phyloP scores from a whole-genome alignment of 2,888 invertebrate genomes.

The Folsomia manolachei region DNA sequence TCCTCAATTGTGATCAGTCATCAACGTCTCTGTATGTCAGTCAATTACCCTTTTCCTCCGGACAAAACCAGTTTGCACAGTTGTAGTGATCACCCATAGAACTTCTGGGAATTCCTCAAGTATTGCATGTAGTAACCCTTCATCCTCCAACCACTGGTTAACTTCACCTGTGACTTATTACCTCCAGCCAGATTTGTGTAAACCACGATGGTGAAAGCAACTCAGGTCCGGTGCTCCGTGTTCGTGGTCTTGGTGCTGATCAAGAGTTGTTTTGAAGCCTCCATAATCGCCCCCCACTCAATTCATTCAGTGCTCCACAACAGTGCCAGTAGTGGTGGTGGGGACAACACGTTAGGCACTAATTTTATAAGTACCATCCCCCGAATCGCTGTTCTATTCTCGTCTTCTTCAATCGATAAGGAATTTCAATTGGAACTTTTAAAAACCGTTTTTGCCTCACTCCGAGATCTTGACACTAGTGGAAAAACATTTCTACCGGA shows the following conservation, averaged over 20 bases:
- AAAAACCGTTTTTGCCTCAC: slow-evolving; percentile 26
- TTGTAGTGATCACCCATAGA: too few species aligned
- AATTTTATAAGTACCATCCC: background rate
- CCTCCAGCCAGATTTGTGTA: background rate
- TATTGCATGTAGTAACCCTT: too few species aligned
- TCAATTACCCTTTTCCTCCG: background rate
- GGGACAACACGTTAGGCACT: too few species aligned
- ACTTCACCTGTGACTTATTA: background rate
- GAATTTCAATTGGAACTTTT: slow-evolving; percentile 38
- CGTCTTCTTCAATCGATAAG: slow-evolving; percentile 35
- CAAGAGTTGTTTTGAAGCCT: background rate
- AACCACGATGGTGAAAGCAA: background rate
- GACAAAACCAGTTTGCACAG: background rate
- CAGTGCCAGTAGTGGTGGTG: background rate
- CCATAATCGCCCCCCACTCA: too few species aligned
- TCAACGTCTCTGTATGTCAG: background rate
- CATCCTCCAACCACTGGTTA: background rate
- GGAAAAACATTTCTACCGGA: slow-evolving; percentile 19
- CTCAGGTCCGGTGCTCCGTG: background rate
- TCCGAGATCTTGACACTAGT: slow-evolving; percentile 22
- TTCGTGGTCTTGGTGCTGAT: background rate
- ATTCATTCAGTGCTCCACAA: too few species aligned
- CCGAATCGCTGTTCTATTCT: slow-evolving; percentile 35
- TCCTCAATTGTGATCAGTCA: background rate
- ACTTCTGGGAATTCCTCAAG: too few species aligned